Conservation (phyloP, 2,113 vertebrate genomes). For the Chunga burmeisteri region DNA sequence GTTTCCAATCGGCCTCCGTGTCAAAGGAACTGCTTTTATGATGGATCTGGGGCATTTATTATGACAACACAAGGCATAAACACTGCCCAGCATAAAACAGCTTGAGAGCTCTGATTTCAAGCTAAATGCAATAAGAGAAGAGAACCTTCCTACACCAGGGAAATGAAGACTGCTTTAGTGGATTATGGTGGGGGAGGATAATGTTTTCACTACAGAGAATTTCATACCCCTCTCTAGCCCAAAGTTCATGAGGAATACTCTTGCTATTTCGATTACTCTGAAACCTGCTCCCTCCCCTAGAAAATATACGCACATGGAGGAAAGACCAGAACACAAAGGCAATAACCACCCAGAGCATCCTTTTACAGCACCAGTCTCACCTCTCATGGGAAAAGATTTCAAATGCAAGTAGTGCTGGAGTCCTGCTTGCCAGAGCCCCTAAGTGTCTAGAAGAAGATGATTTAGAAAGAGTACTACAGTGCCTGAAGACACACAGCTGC, state of each 20-base stretch:
- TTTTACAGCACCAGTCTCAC: neutral
- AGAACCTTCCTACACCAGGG: neutral
- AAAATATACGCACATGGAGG: fast-evolving
- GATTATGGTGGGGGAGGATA: neutral
- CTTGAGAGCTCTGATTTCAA: neutral
- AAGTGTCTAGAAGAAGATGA: neutral
- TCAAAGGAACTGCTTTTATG: constrained; percentile 26
- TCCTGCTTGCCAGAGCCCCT: neutral
- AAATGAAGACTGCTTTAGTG: constrained; percentile 29
- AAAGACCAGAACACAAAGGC: neutral
- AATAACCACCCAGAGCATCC: neutral
- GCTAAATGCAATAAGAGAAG: constrained; percentile 30
- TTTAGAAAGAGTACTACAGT: neutral
- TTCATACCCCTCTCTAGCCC: neutral
- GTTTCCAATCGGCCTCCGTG: neutral
- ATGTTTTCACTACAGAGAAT: neutral
- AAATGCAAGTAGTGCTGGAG: neutral
- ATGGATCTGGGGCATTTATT: constrained; percentile 19
- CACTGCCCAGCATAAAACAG: neutral
- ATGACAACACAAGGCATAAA: neutral
- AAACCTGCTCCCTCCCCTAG: neutral
- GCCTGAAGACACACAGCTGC: neutral
- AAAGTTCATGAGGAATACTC: neutral
- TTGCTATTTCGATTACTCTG: neutral
- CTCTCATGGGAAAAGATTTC: neutral